These are phyloP conservation scores for Cyprinodon tularosa DNA, from an alignment of 2,113 vertebrate species.

Conservation along the genomic window DNA sequence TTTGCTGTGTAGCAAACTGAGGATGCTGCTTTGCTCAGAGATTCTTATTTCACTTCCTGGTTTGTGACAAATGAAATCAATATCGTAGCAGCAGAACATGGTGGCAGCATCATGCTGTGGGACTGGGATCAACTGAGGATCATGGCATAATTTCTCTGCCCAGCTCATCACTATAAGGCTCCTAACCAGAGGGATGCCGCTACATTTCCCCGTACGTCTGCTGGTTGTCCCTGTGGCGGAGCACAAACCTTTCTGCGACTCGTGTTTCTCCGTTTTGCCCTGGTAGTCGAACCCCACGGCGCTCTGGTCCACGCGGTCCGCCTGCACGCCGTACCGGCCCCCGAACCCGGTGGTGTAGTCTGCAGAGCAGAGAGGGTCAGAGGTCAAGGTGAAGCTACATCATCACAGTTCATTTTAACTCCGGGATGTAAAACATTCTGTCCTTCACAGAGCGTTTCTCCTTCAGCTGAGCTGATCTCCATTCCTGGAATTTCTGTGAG, in stretches of 20 bases:
- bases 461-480: background rate
- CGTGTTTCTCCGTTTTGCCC: slow-evolving; percentile 93
- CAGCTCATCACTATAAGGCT: too few species aligned
- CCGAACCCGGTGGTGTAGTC: slow-evolving; percentile 83
- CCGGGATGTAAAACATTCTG: too few species aligned
- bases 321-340: slow-evolving; percentile 78
- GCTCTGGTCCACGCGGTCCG: slow-evolving; percentile 89
- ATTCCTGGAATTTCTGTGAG: slow-evolving; percentile 12
- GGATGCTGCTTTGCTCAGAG: background rate
- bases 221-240: background rate
- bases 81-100: background rate
- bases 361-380: slow-evolving; percentile 60
- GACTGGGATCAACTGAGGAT: background rate
- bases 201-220: background rate
- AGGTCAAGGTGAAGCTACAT: slow-evolving; percentile 47
- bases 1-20: background rate
- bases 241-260: slow-evolving; percentile 92
- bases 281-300: slow-evolving; percentile 96
- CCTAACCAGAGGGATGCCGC: too few species aligned
- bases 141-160: too few species aligned
- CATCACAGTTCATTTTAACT: background rate
- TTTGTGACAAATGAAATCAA: background rate
- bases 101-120: background rate
- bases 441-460: too few species aligned
- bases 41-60: background rate